These are phyloP conservation scores for Drosophila fuyamai DNA, from an alignment of 1,140 invertebrate species.

Conservation along the genomic window DNA sequence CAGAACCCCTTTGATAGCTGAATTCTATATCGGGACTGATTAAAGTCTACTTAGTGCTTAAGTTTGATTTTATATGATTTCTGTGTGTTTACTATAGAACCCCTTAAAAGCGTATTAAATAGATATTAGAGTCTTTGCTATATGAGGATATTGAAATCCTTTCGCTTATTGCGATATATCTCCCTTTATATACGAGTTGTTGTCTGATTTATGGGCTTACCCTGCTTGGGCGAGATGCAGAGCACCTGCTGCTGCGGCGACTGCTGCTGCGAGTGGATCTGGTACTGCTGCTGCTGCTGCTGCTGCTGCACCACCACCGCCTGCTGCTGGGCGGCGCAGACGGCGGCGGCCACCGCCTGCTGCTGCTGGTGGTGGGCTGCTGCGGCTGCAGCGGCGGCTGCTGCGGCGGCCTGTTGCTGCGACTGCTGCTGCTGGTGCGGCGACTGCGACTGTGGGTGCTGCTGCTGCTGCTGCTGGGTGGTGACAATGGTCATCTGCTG, in stretches of 20 bases:
- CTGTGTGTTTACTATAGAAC: too few relatives aligned
- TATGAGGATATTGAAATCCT: too few relatives aligned
- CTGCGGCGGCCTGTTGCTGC: conserved; percentile 70
- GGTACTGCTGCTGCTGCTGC: conserved; percentile 72
- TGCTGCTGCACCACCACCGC: conserved; percentile 77
- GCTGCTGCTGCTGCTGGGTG: conserved; percentile 73
- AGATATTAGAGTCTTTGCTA: too few relatives aligned
- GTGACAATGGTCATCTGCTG: conserved; percentile 78
- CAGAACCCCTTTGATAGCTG: too few relatives aligned
- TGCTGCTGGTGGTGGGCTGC: conserved; percentile 71
- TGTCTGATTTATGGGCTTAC: conserved; percentile 48
- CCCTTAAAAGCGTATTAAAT: too few relatives aligned
- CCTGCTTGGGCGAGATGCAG: conserved; percentile 81
- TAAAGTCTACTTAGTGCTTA: too few relatives aligned
- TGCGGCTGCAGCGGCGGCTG: conserved; percentile 73
- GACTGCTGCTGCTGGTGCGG: conserved; percentile 67
- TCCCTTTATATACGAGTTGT: not conserved
- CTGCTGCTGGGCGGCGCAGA: conserved; percentile 79
- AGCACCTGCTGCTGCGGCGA: conserved; percentile 83
- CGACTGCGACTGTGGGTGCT: conserved; percentile 68
- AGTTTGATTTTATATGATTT: too few relatives aligned
- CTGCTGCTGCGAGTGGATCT: conserved; percentile 83
- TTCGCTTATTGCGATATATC: not conserved
- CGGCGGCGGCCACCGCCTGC: conserved; percentile 73
- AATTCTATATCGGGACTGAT: too few relatives aligned